Percentiles rank a stretch among this genome's conserved stretches.
These are phyloP conservation scores for Pipra filicauda DNA, from an alignment of 2,113 vertebrate genomes.

Conservation along the genomic window DNA sequence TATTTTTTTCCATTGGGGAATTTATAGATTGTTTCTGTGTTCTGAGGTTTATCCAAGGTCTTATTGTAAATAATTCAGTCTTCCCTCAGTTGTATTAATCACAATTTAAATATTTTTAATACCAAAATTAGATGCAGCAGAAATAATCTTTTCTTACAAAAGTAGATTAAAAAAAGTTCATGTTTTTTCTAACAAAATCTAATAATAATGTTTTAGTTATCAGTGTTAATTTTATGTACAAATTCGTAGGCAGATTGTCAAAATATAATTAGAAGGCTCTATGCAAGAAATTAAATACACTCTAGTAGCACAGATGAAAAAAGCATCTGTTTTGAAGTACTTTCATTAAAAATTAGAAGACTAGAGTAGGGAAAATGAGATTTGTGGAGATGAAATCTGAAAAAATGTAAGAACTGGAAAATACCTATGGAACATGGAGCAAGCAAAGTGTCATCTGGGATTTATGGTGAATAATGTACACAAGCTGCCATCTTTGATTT, in stretches of 20 bases:
- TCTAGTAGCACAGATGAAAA: background rate
- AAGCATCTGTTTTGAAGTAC: background rate
- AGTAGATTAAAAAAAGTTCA: background rate
- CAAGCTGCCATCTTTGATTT: background rate
- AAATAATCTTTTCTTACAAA: constrained; percentile 2
- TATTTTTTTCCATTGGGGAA: background rate
- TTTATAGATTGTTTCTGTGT: background rate
- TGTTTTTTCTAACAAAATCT: background rate
- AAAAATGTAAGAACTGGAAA: background rate
- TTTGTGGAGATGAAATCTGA: background rate
- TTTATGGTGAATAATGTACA: background rate
- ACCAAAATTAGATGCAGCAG: background rate
- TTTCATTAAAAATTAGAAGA: constrained; percentile 7
- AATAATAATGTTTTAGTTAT: background rate
- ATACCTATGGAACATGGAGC: background rate
- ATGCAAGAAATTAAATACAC: constrained; percentile 3
- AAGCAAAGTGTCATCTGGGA: background rate
- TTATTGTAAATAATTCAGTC: constrained; percentile 21
- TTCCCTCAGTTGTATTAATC: background rate
- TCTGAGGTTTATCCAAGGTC: constrained; percentile 18
- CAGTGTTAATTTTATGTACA: constrained; percentile 5
- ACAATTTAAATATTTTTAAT: constrained; percentile 23
- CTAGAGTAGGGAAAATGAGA: background rate
- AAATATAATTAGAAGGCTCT: constrained; percentile 39
- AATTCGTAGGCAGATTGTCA: constrained; percentile 12